Conservation (phyloP, 23 tunicate species). For the Botrylloides violaceus region DNA sequence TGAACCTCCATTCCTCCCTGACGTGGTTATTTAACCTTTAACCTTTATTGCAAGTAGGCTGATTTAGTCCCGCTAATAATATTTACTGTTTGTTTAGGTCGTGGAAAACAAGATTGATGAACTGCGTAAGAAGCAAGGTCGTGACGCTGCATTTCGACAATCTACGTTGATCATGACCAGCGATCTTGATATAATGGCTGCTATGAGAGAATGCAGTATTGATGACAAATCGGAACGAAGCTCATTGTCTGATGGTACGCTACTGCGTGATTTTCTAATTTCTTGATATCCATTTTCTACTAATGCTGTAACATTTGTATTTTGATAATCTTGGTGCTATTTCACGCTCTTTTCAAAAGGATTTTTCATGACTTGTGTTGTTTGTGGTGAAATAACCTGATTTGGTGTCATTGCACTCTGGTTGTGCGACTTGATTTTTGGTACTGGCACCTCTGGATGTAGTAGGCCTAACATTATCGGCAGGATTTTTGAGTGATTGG, state of each 20-base stretch:
- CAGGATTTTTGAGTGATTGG: too few species aligned
- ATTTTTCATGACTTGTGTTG: too few species aligned
- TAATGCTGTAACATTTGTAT: background rate
- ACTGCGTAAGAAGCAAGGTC: conserved; percentile 44
- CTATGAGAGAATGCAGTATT: conserved; percentile 13
- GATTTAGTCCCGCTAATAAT: too few species aligned
- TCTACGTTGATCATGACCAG: conserved; percentile 52
- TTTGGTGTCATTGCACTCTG: too few species aligned
- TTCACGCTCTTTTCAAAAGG: background rate
- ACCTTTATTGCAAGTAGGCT: too few species aligned
- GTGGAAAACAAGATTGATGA: conserved; percentile 49
- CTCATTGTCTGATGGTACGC: conserved; percentile 65
- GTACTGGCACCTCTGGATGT: too few species aligned
- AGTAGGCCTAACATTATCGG: too few species aligned
- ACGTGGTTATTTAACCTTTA: too few species aligned
- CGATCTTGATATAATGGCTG: conserved; percentile 23
- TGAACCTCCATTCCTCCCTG: too few species aligned
- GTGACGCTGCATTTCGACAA: conserved; percentile 42
- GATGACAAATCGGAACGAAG: conserved; percentile 66
- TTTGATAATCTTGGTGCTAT: background rate
- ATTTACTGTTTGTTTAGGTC: conserved; percentile 29
- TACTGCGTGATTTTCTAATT: background rate
- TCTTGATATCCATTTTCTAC: background rate
- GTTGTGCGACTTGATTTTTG: too few species aligned
- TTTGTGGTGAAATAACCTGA: too few species aligned